Evolutionary conservation across 2,888 invertebrate species (phyloP).

Genomic region (Branchellion lobata): DNA sequence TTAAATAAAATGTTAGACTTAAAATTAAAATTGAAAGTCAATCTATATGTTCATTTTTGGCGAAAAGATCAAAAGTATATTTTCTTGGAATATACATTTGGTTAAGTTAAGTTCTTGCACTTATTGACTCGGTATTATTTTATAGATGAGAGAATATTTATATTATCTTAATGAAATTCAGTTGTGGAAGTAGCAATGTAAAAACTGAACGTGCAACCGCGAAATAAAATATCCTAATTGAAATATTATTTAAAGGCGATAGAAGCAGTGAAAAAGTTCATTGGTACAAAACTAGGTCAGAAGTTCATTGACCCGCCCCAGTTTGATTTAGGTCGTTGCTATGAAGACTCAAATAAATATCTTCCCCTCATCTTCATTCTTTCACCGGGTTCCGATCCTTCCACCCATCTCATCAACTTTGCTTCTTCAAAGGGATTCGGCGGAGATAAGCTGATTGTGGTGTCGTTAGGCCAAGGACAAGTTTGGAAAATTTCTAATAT

Average conservation of each 20-base stretch:
- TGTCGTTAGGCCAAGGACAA: constrained; percentile 91
- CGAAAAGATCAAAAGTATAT: background rate
- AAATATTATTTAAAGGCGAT: constrained; percentile 61
- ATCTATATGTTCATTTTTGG: too few relatives aligned
- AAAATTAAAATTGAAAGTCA: background rate
- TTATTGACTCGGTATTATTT: too few relatives aligned
- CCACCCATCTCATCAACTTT: constrained; percentile 82
- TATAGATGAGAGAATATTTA: too few relatives aligned
- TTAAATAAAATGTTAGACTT: background rate
- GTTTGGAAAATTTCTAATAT: too few relatives aligned
- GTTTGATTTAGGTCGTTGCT: constrained; percentile 81
- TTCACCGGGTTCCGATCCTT: constrained; percentile 90
- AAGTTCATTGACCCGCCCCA: constrained; percentile 84
- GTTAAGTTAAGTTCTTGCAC: background rate
- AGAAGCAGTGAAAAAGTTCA: constrained; percentile 66
- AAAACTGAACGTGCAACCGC: too few relatives aligned
- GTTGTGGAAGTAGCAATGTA: too few relatives aligned
- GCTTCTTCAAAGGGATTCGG: constrained; percentile 77
- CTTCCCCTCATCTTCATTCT: constrained; percentile 85
- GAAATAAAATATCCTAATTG: too few relatives aligned
- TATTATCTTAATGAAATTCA: too few relatives aligned
- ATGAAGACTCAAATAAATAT: constrained; percentile 79
- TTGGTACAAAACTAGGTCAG: constrained; percentile 72
- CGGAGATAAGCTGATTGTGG: constrained; percentile 66
- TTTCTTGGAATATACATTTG: background rate